These are phyloP conservation scores for Lacanobia oleracea DNA, from an alignment of 2,888 invertebrate genomes.

Conservation along the genomic window DNA sequence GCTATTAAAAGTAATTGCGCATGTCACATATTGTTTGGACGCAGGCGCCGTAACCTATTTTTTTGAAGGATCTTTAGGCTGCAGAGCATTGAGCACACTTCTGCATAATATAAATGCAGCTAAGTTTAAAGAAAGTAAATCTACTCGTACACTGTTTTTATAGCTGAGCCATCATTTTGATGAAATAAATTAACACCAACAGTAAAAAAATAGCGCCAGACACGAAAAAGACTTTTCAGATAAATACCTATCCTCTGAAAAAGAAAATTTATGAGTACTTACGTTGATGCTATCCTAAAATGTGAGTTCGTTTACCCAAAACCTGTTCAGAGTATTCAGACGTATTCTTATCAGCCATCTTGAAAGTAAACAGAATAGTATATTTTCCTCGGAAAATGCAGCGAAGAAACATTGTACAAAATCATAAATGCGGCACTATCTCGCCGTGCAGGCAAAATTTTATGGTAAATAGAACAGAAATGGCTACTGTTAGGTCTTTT, in stretches of 20 bases:
- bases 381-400: conserved; percentile 50
- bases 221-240: neutral
- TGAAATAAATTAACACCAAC: neutral
- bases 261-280: neutral
- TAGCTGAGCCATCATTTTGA: neutral
- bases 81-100: neutral
- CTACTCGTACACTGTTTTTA: neutral
- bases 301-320: conserved; percentile 8
- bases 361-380: conserved; percentile 22
- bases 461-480: conserved; percentile 17
- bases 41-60: conserved; percentile 18
- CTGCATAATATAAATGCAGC: neutral
- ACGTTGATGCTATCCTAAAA: conserved; percentile 1
- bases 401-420: conserved; percentile 30
- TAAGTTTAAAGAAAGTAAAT: neutral
- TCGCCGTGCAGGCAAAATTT: conserved; percentile 21
- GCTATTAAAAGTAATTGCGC: conserved; percentile 31
- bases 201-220: neutral
- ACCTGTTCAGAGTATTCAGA: neutral
- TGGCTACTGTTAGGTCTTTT: conserved; percentile 12
- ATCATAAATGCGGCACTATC: conserved; percentile 35
- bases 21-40: conserved; percentile 13
- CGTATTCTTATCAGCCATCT: conserved; percentile 17
- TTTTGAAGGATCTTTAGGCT: neutral
- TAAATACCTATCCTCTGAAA: neutral